A percentile compares a stretch with the other conserved stretches of the same genome.
These are phyloP conservation scores for Drosophila heteroneura DNA, from an alignment of 2,888 invertebrate genomes.

Conservation along the genomic window DNA sequence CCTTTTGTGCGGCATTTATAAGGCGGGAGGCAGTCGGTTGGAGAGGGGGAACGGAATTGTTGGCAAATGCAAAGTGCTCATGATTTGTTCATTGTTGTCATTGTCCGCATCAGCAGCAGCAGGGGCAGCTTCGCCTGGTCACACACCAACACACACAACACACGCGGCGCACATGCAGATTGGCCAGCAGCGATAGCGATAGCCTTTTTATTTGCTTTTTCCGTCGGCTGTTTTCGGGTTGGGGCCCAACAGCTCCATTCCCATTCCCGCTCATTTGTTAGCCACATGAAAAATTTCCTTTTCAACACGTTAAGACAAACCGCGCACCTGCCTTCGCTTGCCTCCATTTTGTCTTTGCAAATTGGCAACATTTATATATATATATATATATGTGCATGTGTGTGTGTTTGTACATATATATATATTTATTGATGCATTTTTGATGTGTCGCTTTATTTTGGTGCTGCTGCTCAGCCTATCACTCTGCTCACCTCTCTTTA, in stretches of 20 bases:
- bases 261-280: conserved; percentile 49
- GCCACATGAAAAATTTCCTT: conserved; percentile 78
- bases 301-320: conserved; percentile 65
- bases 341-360: conserved; percentile 71
- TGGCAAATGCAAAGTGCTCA: conserved; percentile 72
- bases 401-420: conserved; percentile 15
- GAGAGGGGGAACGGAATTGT: conserved; percentile 7
- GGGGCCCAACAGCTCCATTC: conserved; percentile 52
- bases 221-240: conserved; percentile 54
- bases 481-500: conserved; percentile 4
- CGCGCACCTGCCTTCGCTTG: conserved; percentile 68
- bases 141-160: conserved; percentile 56
- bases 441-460: conserved; percentile 71
- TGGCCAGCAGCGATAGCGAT: conserved; percentile 79
- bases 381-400: conserved; percentile 4
- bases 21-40: not conserved
- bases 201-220: conserved; percentile 70
- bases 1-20: conserved; percentile 56
- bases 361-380: conserved; percentile 65
- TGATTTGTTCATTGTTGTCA: conserved; percentile 81
- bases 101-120: conserved; percentile 53
- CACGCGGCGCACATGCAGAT: conserved; percentile 73
- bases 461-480: conserved; percentile 29
- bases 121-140: conserved; percentile 37
- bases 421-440: conserved; percentile 76